Percentiles rank a stretch among this genome's conserved stretches.
These are phyloP conservation scores for Erythrocebus patas DNA, from an alignment of 2,113 vertebrate species.

Conservation along the genomic window DNA sequence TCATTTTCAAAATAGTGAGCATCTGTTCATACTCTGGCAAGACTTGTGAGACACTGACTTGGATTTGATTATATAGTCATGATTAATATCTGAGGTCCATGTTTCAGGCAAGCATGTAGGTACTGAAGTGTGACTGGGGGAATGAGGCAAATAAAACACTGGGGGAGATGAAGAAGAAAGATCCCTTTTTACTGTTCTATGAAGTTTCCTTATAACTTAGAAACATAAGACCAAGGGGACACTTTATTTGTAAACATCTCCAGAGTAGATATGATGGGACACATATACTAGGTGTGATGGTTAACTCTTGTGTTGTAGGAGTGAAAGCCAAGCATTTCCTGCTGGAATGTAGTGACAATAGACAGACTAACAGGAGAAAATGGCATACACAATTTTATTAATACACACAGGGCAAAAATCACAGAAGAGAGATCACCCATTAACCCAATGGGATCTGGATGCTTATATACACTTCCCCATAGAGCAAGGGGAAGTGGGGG, in stretches of 20 bases:
- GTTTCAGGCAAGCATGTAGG: neutral
- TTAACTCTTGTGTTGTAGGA: neutral
- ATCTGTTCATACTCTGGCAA: neutral
- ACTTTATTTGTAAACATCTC: neutral
- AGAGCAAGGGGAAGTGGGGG: neutral
- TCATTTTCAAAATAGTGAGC: neutral
- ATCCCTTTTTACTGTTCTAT: neutral
- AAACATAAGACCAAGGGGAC: neutral
- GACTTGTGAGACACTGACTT: neutral
- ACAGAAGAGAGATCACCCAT: neutral
- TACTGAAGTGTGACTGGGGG: neutral
- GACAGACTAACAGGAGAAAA: neutral
- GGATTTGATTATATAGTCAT: neutral
- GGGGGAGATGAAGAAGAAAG: neutral
- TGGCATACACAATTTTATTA: neutral
- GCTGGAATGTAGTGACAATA: neutral
- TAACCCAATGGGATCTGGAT: neutral
- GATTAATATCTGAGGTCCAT: neutral
- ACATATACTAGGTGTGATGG: neutral
- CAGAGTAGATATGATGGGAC: neutral
- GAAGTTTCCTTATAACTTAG: neutral
- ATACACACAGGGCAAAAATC: neutral
- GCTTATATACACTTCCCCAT: neutral
- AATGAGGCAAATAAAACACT: neutral
- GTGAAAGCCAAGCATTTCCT: neutral